These are phyloP conservation scores for Epinephelus moara DNA, from an alignment of 2,113 vertebrate genomes.

Conservation along the genomic window DNA sequence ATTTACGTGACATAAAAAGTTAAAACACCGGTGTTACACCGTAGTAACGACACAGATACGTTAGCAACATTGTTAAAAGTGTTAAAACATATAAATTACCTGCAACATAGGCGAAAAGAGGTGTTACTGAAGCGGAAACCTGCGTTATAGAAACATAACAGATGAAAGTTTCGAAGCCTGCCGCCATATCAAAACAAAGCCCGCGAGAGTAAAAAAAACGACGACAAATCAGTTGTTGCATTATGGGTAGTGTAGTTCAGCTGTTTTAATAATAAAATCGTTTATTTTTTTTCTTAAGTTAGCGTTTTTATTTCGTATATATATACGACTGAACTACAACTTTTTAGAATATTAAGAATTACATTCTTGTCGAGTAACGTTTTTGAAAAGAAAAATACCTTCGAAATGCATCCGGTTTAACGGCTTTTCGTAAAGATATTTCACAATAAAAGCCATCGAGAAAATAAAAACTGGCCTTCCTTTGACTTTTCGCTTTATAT, in stretches of 20 bases:
- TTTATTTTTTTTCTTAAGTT: not conserved
- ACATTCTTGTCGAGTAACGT: fast-evolving
- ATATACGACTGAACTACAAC: fast-evolving
- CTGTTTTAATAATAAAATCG: fast-evolving
- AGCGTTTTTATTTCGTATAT: not conserved
- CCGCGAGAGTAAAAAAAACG: slow-evolving; percentile 75
- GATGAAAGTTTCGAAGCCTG: slow-evolving; percentile 72
- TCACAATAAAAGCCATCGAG: slow-evolving; percentile 37
- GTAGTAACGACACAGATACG: not conserved
- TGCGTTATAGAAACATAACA: slow-evolving; percentile 20
- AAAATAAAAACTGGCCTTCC: fast-evolving
- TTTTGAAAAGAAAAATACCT: not conserved
- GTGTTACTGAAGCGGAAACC: not conserved
- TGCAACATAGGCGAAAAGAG: not conserved
- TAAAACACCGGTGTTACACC: not conserved
- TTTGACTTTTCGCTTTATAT: not conserved
- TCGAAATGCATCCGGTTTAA: slow-evolving; percentile 25
- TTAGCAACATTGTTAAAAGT: not conserved
- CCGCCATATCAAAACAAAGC: slow-evolving; percentile 85
- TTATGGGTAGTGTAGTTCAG: slow-evolving; percentile 63
- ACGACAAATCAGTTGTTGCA: not conserved
- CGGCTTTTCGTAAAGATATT: not conserved
- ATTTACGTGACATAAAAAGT: not conserved
- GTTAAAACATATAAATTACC: slow-evolving; percentile 35
- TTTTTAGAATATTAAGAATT: not conserved